A percentile compares a stretch with the other conserved stretches of the same genome.
These are phyloP conservation scores for Globicephala melas DNA, from an alignment of 2,113 vertebrate species.

Conservation along the genomic window DNA sequence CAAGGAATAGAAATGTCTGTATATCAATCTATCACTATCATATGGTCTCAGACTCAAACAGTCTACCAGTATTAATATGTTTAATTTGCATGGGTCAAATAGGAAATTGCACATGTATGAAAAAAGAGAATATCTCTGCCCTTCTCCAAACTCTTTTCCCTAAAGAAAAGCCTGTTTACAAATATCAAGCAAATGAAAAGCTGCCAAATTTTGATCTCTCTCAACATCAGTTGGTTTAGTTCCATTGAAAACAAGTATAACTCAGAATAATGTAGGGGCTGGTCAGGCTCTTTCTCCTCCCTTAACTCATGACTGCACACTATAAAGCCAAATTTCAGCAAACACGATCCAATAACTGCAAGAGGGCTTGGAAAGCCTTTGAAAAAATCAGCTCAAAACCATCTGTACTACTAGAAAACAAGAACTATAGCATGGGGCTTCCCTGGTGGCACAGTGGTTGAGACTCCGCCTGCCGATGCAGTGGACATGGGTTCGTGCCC, in stretches of 20 bases:
- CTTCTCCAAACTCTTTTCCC: not conserved
- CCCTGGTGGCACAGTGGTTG: too few relatives aligned
- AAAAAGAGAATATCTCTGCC: not conserved
- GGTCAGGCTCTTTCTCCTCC: not conserved
- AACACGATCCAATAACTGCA: not conserved
- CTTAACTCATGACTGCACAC: not conserved
- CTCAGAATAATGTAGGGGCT: not conserved
- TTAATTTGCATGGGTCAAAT: not conserved
- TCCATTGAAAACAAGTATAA: not conserved
- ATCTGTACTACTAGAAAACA: not conserved
- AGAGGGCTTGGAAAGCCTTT: not conserved
- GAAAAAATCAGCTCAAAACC: not conserved
- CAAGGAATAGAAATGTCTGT: not conserved
- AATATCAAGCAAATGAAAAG: conserved; percentile 26
- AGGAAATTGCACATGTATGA: not conserved
- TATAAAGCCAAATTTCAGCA: not conserved
- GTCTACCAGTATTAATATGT: not conserved
- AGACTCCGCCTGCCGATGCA: too few relatives aligned
- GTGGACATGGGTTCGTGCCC: too few relatives aligned
- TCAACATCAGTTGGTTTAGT: conserved; percentile 27
- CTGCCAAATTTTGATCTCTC: not conserved
- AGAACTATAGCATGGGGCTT: not conserved
- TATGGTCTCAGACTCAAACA: not conserved
- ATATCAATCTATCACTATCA: not conserved
- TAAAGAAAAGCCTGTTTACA: conserved; percentile 32